Conservation (phyloP, 2,113 vertebrate species). For the Dasyurus viverrinus region DNA sequence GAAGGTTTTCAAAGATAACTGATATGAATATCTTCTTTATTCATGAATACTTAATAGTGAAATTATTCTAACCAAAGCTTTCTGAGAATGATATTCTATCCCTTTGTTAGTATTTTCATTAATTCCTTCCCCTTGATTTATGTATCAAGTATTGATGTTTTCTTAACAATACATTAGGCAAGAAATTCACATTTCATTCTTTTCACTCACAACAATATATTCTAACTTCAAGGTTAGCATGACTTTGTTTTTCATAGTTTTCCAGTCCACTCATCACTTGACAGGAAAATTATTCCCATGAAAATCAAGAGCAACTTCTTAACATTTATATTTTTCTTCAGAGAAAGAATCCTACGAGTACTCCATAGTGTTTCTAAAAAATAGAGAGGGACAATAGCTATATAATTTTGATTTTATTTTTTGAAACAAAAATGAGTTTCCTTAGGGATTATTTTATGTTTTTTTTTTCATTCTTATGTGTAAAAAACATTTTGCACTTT, state of each 20-base stretch:
- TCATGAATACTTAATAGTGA: not conserved
- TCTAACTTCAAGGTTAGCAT: slow-evolving; percentile 45
- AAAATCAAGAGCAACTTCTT: slow-evolving; percentile 41
- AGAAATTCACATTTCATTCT: slow-evolving; percentile 19
- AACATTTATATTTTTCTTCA: not conserved
- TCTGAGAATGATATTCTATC: not conserved
- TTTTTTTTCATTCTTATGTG: not conserved
- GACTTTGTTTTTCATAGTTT: slow-evolving; percentile 49
- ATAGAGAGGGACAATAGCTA: not conserved
- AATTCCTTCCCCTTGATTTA: slow-evolving; percentile 15
- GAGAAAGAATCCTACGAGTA: not conserved
- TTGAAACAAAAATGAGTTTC: not conserved
- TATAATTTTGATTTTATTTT: not conserved
- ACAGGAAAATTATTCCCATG: slow-evolving; percentile 49
- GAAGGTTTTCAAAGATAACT: not conserved
- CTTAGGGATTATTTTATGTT: not conserved
- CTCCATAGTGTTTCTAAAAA: not conserved
- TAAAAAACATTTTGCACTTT: rapidly evolving
- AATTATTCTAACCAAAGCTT: not conserved
- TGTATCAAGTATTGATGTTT: not conserved
- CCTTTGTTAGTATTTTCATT: slow-evolving; percentile 22
- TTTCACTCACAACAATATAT: not conserved
- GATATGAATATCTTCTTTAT: not conserved
- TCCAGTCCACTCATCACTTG: slow-evolving; percentile 11
- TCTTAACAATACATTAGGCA: slow-evolving; percentile 15